phyloP scores from a whole-genome alignment of 2,888 invertebrate species.

The Allolobophora icterica region DNA sequence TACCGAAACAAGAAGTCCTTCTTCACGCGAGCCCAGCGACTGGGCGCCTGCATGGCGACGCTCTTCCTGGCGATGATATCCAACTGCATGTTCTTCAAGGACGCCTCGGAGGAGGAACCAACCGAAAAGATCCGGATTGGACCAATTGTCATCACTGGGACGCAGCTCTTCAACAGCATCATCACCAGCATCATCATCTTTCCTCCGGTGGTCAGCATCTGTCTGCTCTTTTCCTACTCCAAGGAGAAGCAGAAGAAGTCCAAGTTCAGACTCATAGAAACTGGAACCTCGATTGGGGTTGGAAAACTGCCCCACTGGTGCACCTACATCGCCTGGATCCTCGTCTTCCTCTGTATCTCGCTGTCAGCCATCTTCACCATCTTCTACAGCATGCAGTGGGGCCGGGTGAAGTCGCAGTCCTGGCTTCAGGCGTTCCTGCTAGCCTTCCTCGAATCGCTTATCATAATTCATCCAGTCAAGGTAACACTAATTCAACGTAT shows the following conservation, averaged over 20 bases:
- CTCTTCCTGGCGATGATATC: conserved; percentile 55
- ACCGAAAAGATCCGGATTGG: conserved; percentile 41
- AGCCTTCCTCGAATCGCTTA: conserved; percentile 54
- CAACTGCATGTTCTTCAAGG: conserved; percentile 52
- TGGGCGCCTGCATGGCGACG: conserved; percentile 52
- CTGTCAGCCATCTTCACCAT: conserved; percentile 63
- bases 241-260: neutral
- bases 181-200: conserved; percentile 52
- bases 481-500: conserved; percentile 40
- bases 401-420: conserved; percentile 63
- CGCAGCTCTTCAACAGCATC: conserved; percentile 50
- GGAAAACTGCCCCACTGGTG: conserved; percentile 43
- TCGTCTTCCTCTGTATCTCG: conserved; percentile 50
- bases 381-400: conserved; percentile 66
- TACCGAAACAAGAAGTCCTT: conserved; percentile 61
- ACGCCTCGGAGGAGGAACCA: conserved; percentile 18
- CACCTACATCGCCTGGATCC: conserved; percentile 42
- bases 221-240: conserved; percentile 46
- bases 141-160: conserved; percentile 43
- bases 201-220: conserved; percentile 48
- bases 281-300: neutral
- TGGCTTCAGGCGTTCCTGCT: conserved; percentile 64
- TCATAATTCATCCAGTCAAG: conserved; percentile 57
- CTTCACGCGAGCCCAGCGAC: conserved; percentile 60
- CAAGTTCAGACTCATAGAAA: neutral